Base-by-base conservation (phyloP, 2,888 invertebrate species). In the Pristionchus japonicus region DNA sequence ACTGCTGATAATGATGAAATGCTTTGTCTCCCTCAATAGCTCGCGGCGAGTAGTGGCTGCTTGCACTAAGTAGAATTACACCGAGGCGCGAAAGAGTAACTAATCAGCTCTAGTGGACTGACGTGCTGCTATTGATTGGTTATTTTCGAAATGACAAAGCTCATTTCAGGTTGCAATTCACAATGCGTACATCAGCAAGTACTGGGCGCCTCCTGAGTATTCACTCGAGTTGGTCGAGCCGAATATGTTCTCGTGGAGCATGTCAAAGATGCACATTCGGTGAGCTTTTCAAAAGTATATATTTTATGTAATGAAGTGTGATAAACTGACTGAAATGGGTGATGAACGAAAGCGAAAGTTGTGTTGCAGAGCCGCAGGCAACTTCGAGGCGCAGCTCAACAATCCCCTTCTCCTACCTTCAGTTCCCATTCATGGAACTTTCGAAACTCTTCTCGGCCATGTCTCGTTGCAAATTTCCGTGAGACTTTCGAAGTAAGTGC, bases 251-350 rank as follows among this genome's bases (percentile, higher is more conserved):
- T 91, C 93, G 6, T 94, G 94, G 94, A 91, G 91, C 61, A 94
- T 94, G 94, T 92, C 92, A 34, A 94, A 94, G 90, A 94, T 94
- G 94, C 94, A 94, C 87, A 90, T 94, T 85, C 89, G 93, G 93
- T 93, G 52, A 49, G 82, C 20, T 61, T 31, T 64, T 49, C 9
- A 47, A 47, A 6, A 49, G 2, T 17, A 13, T 49, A 49, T 49
- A 17, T 13, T 49, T 49, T 20, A 1, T 11, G 11, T 49, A 52
- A 23, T 52, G 20, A 52, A 17, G 52, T 47, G 47, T 23, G 4
- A 52, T 20, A 1, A 74, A 74, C n/a, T n/a, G n/a, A n/a, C n/a
- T n/a, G n/a, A n/a, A n/a, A n/a, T n/a, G n/a, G n/a, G n/a, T n/a
- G n/a, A n/a, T n/a, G n/a, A n/a, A 70, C 3, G 7, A 34, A 31